Conservation (phyloP, 1,140 invertebrate species). For the Thalassaphorura encarpata region DNA sequence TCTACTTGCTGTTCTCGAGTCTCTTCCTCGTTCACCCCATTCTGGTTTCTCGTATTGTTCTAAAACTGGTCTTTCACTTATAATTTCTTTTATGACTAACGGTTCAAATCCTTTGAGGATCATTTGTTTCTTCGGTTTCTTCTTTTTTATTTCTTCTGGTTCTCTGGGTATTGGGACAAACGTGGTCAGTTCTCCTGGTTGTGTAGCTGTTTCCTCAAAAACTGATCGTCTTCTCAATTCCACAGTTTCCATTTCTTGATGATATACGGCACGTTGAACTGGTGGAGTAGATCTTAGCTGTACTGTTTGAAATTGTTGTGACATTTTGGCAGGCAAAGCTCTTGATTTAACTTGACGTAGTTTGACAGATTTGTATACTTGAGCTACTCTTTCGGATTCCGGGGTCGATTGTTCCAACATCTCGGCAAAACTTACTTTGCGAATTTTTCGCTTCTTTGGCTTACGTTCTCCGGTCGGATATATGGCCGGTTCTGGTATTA, state of each 20-base stretch:
- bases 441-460: background rate
- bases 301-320: background rate
- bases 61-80: background rate
- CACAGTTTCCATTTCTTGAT: background rate
- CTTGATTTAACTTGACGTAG: background rate
- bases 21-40: background rate
- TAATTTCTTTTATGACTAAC: conserved; percentile 2
- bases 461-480: conserved; percentile 3
- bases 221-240: background rate
- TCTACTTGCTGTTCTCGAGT: background rate
- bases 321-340: background rate
- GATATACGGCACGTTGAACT: background rate
- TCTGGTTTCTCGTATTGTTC: conserved; percentile 9
- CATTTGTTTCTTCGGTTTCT: background rate
- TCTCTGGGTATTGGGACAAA: background rate
- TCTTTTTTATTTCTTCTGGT: background rate
- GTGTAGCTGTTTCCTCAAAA: background rate
- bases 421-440: background rate
- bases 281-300: background rate
- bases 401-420: background rate
- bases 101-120: conserved; percentile 6
- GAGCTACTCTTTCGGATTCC: background rate
- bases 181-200: background rate
- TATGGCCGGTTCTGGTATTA: background rate
- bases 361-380: background rate